phyloP scores from a whole-genome alignment of 1,140 invertebrate species.

The Ostrea denselamellosa region DNA sequence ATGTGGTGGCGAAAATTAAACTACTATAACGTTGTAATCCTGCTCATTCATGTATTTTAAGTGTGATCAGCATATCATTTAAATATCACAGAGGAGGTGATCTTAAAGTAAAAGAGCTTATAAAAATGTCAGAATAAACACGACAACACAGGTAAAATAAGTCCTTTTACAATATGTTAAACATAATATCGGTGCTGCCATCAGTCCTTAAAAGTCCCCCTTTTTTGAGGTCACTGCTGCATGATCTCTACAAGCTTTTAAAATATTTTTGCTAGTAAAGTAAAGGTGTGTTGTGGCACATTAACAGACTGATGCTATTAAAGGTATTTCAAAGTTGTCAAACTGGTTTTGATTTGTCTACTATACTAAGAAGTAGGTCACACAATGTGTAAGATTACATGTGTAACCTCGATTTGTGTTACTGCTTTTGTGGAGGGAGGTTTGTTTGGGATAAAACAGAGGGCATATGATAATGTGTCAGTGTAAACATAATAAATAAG shows the following conservation, averaged over 20 bases:
- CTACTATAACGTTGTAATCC: slow-evolving; percentile 2
- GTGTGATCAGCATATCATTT: slow-evolving; percentile 30
- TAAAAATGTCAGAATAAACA: slow-evolving; percentile 4
- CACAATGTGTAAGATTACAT: slow-evolving; percentile 26
- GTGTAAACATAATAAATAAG: slow-evolving; percentile 3
- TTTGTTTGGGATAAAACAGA: slow-evolving; percentile 1
- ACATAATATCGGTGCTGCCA: background rate
- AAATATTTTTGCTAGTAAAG: slow-evolving; percentile 16
- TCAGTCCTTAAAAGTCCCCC: slow-evolving; percentile 1
- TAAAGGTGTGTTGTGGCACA: slow-evolving; percentile 1
- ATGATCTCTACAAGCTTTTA: background rate
- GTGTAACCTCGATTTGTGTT: slow-evolving; percentile 5
- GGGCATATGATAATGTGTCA: slow-evolving; percentile 23
- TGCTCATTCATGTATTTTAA: slow-evolving; percentile 15
- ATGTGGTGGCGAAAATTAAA: background rate
- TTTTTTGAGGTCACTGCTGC: background rate
- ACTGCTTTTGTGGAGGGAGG: background rate
- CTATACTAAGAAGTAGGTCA: background rate
- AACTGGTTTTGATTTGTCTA: slow-evolving; percentile 12
- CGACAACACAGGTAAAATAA: background rate
- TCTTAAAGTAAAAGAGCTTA: slow-evolving; percentile 20
- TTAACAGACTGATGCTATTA: background rate
- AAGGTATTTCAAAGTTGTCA: slow-evolving; percentile 29
- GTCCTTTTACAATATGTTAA: background rate
- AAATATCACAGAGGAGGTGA: background rate